Percentiles rank a stretch among this genome's conserved stretches.
phyloP scores from a whole-genome alignment of 2,888 invertebrate species.

The Tetragonula carbonaria region DNA sequence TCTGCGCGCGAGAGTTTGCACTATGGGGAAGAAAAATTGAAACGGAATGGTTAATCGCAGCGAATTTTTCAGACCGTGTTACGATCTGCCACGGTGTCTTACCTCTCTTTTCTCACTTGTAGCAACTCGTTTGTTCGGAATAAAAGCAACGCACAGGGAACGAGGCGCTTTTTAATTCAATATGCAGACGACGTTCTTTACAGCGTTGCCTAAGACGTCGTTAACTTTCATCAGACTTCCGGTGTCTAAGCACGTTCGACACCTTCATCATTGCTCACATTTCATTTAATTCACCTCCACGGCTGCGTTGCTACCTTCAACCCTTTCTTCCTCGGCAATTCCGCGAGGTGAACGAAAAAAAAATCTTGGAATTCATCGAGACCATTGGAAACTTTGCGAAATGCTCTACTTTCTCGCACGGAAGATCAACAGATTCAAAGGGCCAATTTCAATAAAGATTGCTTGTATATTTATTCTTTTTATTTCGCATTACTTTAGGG shows the following conservation, averaged over 20 bases:
- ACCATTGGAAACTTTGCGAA: not conserved
- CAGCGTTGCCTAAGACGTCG: slow-evolving; percentile 34
- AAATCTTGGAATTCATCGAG: slow-evolving; percentile 12
- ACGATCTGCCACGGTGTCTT: not conserved
- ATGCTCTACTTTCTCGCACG: not conserved
- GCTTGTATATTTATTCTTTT: not conserved
- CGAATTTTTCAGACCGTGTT: not conserved
- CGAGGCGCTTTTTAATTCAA: slow-evolving; percentile 16
- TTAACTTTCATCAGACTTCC: slow-evolving; percentile 25
- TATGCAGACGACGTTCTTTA: slow-evolving; percentile 31
- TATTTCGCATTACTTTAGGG: too few species aligned
- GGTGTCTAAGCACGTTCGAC: slow-evolving; percentile 24
- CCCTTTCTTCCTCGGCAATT: not conserved
- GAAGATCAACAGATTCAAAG: too few species aligned
- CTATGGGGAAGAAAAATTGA: too few species aligned
- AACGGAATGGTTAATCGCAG: not conserved
- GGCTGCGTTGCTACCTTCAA: not conserved
- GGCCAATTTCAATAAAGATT: too few species aligned
- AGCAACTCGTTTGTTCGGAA: not conserved
- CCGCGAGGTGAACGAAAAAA: not conserved
- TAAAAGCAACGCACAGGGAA: not conserved
- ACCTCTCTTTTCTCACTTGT: not conserved
- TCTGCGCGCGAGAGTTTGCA: not conserved
- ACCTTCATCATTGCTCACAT: slow-evolving; percentile 31
- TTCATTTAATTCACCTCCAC: slow-evolving; percentile 31